These are phyloP conservation scores for Pachyuromys duprasi DNA, from an alignment of 2,797 vertebrate genomes.

Conservation along the genomic window DNA sequence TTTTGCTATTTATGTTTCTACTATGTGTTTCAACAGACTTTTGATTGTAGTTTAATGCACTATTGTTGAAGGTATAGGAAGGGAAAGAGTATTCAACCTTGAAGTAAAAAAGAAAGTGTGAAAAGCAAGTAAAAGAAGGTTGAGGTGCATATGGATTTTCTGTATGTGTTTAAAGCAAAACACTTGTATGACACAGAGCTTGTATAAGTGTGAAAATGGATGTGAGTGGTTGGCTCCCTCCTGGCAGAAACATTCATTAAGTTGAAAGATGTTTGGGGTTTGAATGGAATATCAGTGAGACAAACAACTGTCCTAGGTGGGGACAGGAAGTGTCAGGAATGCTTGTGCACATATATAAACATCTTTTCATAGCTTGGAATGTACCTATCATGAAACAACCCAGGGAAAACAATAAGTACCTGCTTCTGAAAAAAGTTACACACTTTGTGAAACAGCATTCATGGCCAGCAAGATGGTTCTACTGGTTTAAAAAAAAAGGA, in stretches of 20 bases:
- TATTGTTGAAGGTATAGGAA: neutral
- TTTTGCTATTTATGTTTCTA: neutral
- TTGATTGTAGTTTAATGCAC: neutral
- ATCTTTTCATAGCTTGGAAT: neutral
- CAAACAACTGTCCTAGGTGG: neutral
- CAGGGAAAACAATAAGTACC: conserved; percentile 25
- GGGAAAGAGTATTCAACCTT: neutral
- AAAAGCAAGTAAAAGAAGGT: neutral
- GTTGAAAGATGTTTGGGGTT: neutral
- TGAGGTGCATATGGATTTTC: neutral
- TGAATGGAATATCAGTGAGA: neutral
- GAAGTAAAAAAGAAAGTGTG: neutral
- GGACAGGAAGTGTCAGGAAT: neutral
- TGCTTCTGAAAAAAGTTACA: neutral
- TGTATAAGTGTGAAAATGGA: neutral
- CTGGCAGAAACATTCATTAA: neutral
- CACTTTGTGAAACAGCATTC: neutral
- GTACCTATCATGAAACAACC: neutral
- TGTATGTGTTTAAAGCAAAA: neutral
- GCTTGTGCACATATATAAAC: neutral
- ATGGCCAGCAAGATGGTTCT: neutral
- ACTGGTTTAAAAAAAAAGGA: neutral
- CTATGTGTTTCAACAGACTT: neutral
- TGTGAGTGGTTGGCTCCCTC: neutral
- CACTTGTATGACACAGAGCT: neutral